Evolutionary conservation across 64 coral and sea anemone species (phyloP), one percentile per base, ranked within the genome.

Genomic region (Montipora sp.): DNA sequence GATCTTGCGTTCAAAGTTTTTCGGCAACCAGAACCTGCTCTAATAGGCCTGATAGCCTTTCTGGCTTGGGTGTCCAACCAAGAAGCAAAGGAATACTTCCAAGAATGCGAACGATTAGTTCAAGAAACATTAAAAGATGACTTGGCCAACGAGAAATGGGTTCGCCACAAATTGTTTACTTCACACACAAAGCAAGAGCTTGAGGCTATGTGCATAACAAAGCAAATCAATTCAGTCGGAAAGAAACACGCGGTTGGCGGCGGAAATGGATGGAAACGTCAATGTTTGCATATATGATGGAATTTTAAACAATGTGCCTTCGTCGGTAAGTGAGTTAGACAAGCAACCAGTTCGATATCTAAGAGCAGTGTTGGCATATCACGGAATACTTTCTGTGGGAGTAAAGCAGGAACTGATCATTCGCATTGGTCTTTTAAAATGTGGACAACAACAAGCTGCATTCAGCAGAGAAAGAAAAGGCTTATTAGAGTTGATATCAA

Each of bases 391-490:
- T 87, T 11, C 66, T 46, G n/a, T 87, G 47, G 43, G 27, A 15
- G 50, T 67, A 87, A 87, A 87, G 87, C 73, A 89, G 59, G 48
- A 89, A 89, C 72, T 89, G 53, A 77, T 89, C 19, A 89, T 89
- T 89, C 87, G 49, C 43, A 73, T 89, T 6, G 49, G 73, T 60
- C 60, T 77, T 72, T 48, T 60, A 59, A 89, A 89, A 73, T 72
- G 87, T 24, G 51, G 87, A 13, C 72, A 89, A 89, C 75, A 75
- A 21, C 85, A 66, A 88, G 57, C 85, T 88, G 85, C 48, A 22
- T 88, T 88, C 24, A 88, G 70, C 58, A 88, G 76, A 60, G 73
- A 89, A 60, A n/a, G 51, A 59, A 89, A 51, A 73, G 13, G 77
- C 77, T 60, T 89, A 59, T 59, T 89, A 11, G 77, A 44, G 75